Percentiles rank a stretch among this genome's conserved stretches.
phyloP scores from a whole-genome alignment of 2,888 invertebrate species.

The Eristalis pertinax region DNA sequence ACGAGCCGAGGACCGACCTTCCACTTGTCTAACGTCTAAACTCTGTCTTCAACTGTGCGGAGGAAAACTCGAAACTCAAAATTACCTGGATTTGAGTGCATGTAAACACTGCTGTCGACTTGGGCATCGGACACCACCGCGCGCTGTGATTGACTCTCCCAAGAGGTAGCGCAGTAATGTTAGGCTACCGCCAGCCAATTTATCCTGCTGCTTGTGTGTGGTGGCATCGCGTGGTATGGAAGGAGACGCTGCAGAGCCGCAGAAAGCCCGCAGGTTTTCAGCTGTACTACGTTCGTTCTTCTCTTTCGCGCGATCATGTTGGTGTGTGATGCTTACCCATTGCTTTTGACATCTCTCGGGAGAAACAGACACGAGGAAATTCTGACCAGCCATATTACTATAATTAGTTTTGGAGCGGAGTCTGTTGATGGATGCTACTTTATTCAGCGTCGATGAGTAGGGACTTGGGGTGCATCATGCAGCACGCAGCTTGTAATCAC shows the following conservation, averaged over 20 bases:
- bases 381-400: conserved; percentile 55
- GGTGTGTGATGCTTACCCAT: conserved; percentile 49
- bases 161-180: conserved; percentile 56
- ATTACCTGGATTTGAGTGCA: conserved; percentile 60
- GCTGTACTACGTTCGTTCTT: conserved; percentile 16
- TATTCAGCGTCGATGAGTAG: conserved; percentile 27
- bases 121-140: conserved; percentile 19
- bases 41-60: conserved; percentile 14
- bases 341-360: conserved; percentile 38
- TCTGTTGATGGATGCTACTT: conserved; percentile 65
- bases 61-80: conserved; percentile 52
- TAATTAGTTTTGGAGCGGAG: conserved; percentile 58
- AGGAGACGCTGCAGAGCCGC: neutral
- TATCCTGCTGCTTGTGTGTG: conserved; percentile 60
- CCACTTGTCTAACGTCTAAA: conserved; percentile 45
- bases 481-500: conserved; percentile 53
- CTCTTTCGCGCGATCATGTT: conserved; percentile 22
- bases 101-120: conserved; percentile 56
- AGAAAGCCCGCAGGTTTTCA: conserved; percentile 40
- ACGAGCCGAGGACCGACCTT: conserved; percentile 32
- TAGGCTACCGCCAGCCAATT: conserved; percentile 69
- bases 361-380: conserved; percentile 49
- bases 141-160: conserved; percentile 48
- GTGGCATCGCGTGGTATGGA: conserved; percentile 48
- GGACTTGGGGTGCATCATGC: neutral